These are phyloP conservation scores for Brachystomella parvula DNA, from an alignment of 1,140 invertebrate species.

Conservation along the genomic window DNA sequence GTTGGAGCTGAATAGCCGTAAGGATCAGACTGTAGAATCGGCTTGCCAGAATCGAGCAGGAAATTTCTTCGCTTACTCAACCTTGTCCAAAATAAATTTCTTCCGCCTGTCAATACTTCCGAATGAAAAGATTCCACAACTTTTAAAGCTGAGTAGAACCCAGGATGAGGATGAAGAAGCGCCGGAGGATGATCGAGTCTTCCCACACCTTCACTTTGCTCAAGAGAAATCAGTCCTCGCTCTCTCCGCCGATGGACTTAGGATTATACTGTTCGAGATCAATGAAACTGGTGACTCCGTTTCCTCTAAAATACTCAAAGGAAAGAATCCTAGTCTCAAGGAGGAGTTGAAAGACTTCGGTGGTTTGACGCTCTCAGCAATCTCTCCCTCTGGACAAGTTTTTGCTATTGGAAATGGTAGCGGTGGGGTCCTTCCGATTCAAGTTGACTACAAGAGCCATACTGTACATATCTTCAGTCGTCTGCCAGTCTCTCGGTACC, in stretches of 20 bases:
- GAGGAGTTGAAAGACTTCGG: background rate
- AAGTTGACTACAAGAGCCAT: background rate
- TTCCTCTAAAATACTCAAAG: background rate
- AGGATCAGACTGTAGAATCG: conserved; percentile 21
- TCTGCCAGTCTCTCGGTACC: conserved; percentile 16
- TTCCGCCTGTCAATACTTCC: conserved; percentile 13
- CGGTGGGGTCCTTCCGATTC: background rate
- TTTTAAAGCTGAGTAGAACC: background rate
- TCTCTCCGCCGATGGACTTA: conserved; percentile 18
- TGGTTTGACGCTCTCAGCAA: conserved; percentile 11
- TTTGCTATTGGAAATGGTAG: conserved; percentile 3
- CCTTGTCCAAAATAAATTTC: conserved; percentile 13
- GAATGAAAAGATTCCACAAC: background rate
- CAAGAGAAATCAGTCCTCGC: conserved; percentile 12
- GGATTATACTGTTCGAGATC: conserved; percentile 5
- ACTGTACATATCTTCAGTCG: background rate
- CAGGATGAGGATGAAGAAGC: background rate
- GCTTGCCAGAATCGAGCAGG: conserved; percentile 20
- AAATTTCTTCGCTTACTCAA: conserved; percentile 25
- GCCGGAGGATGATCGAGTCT: background rate
- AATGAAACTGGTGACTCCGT: background rate
- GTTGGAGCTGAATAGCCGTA: conserved; percentile 23
- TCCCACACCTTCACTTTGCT: conserved; percentile 17
- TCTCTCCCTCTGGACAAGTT: conserved; percentile 1
- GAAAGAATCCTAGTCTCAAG: background rate